Base-by-base conservation (phyloP, 1,140 invertebrate species). In the Nebria ingens region DNA sequence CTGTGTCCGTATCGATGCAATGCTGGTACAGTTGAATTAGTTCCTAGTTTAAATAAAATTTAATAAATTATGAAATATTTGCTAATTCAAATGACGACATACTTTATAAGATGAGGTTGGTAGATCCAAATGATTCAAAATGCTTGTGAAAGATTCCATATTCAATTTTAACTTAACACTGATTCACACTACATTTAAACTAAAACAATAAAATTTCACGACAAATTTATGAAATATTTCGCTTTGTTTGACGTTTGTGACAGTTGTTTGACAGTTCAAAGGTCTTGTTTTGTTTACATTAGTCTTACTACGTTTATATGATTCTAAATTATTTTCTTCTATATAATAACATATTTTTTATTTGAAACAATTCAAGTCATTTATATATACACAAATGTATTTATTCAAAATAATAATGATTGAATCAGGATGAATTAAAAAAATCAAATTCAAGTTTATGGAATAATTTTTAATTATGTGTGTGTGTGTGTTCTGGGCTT, bases 181-280 rank as follows among this genome's bases (percentile, higher is more conserved):
- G n/a, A n/a, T n/a, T n/a, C n/a, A n/a, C n/a, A n/a, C n/a, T n/a
- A n/a, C n/a, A n/a, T n/a, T n/a, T n/a, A n/a, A n/a, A n/a, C n/a
- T n/a, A n/a, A n/a, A n/a, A n/a, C n/a, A n/a, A n/a, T n/a, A n/a
- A n/a, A n/a, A n/a, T n/a, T n/a, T n/a, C n/a, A n/a, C n/a, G n/a
- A n/a, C n/a, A n/a, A n/a, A n/a, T n/a, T 45, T 11, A 4, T 17
- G 4, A 45, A 45, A 45, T 45, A 45, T 45, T 45, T 29, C 13
- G 4, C 4, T 29, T 6, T 6, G 4, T 4, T 29, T 29, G 25
- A 29, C 25, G 25, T 29, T 29, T 29, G 4, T 34, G 25, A 34
- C 25, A 34, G 25, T 11, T 45, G 15, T 45, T 45, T 45, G 40
- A 45, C 40, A 45, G 40, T 12, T 11, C 40, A 45, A 45, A 45